These are phyloP conservation scores for Lepidurus arcticus DNA, from an alignment of 1,140 invertebrate species.

Conservation along the genomic window DNA sequence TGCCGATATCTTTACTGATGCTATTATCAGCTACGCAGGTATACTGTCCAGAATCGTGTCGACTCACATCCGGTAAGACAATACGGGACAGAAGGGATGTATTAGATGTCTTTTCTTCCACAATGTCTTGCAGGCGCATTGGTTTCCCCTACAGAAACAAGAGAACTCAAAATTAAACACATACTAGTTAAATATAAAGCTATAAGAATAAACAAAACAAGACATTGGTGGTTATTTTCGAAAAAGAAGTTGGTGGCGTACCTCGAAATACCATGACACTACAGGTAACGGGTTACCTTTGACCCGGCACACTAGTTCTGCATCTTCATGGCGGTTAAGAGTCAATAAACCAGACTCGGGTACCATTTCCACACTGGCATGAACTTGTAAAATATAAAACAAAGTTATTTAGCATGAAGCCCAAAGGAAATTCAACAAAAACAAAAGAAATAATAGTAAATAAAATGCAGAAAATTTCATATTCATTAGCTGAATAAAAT, in stretches of 20 bases:
- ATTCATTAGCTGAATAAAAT: neutral
- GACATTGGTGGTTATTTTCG: neutral
- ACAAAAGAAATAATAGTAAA: neutral
- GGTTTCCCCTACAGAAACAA: neutral
- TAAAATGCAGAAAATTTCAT: neutral
- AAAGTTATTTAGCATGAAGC: neutral
- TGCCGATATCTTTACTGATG: constrained; percentile 5
- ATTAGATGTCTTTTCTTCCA: constrained; percentile 3
- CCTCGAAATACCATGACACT: constrained; percentile 25
- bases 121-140: neutral
- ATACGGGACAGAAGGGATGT: constrained; percentile 8
- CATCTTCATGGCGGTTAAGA: constrained; percentile 7
- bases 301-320: constrained; percentile 9
- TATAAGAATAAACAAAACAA: neutral
- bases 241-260: neutral
- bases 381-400: neutral
- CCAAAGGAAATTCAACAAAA: neutral
- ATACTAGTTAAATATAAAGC: neutral
- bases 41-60: neutral
- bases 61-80: constrained; percentile 1
- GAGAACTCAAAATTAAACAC: neutral
- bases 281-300: constrained; percentile 23
- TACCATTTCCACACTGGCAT: constrained; percentile 23
- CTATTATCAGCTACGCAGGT: neutral
- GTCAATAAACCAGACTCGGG: neutral